A percentile compares a stretch with the other conserved stretches of the same genome.
Conservation (phyloP, 2,797 vertebrate species). For the Chromobotia macracanthus region DNA sequence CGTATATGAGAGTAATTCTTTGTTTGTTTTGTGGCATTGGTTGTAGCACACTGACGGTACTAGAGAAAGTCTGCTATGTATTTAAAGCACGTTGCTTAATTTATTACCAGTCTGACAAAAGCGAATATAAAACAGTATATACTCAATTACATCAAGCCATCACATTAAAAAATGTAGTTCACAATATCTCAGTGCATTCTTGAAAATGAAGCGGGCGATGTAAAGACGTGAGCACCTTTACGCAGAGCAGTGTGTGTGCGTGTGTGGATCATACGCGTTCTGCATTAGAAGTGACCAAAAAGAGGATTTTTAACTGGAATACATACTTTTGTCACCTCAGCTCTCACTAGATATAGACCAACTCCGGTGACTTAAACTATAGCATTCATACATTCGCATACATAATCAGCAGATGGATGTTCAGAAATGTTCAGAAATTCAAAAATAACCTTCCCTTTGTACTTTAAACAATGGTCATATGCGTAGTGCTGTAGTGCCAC, state of each 20-base stretch:
- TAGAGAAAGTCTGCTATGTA: slow-evolving; percentile 74
- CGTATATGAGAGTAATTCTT: slow-evolving; percentile 50
- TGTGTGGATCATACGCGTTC: slow-evolving; percentile 67
- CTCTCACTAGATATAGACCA: background rate
- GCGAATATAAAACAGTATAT: background rate
- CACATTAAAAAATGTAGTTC: slow-evolving; percentile 17
- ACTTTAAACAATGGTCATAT: slow-evolving; percentile 33
- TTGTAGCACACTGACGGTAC: slow-evolving; percentile 20
- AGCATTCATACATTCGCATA: background rate
- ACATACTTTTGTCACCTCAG: no score
- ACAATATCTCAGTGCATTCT: slow-evolving; percentile 1
- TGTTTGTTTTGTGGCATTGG: slow-evolving; percentile 65
- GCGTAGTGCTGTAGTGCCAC: slow-evolving; percentile 84
- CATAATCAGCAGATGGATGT: background rate
- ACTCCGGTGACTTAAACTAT: background rate
- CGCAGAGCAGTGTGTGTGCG: slow-evolving; percentile 31
- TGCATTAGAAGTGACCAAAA: slow-evolving; percentile 78
- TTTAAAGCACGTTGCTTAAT: slow-evolving; percentile 84
- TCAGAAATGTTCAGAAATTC: background rate
- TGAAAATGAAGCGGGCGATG: background rate
- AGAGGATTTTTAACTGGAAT: slow-evolving; percentile 25
- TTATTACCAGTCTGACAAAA: slow-evolving; percentile 68
- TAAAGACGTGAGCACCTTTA: slow-evolving; percentile 37
- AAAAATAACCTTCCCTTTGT: slow-evolving; percentile 23
- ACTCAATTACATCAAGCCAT: background rate